Base-by-base conservation (phyloP, 1,140 invertebrate species). In the Callitettix versicolor region DNA sequence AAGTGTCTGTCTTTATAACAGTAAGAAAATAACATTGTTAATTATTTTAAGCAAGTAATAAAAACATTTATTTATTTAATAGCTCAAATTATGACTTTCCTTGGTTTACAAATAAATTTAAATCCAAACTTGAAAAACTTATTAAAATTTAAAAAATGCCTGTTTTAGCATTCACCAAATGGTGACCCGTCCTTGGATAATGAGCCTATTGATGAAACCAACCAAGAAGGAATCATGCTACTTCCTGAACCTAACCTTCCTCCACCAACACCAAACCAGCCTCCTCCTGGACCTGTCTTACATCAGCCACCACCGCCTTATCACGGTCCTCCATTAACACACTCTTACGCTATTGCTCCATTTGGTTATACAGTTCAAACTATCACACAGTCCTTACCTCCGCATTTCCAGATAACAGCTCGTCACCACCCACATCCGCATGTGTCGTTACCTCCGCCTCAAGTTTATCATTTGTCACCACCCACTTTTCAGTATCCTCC, bases 331-430 rank as follows among this genome's bases (percentile, higher is more conserved):
- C 49, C 51, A 49, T 71, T 81, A 47, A 71, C 75, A 30, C 70
- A 80, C 63, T 79, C 79, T 11, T 82, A 82, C 58, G 73, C 77
- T 0, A 70, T 77, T 3, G 70, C 71, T 17, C 75, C 76, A 14
- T 79, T 78, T 60, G 76, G 74, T 59, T 77, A 77, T 54, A 58
- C 65, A 21, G 65, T 74, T 22, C 75, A 77, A 62, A 70, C 72
- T 61, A 30, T 30, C 26, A 30, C 26, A 30, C 26, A 30, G 9
- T 30, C 26, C 26, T 4, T 30, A 30, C 3, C 26, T 4, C 26
- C 26, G 26, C 26, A 30, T 30, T 30, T 30, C 26, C 26, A 30
- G 9, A 30, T 30, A 30, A 30, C 58, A 6, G 49, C 58, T 24
- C 43, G 15, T 52, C 40, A 1, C 55, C 56, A 2, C 30, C 49